phyloP scores from a whole-genome alignment of 2,888 invertebrate species.

The Eupeodes latifasciatus region DNA sequence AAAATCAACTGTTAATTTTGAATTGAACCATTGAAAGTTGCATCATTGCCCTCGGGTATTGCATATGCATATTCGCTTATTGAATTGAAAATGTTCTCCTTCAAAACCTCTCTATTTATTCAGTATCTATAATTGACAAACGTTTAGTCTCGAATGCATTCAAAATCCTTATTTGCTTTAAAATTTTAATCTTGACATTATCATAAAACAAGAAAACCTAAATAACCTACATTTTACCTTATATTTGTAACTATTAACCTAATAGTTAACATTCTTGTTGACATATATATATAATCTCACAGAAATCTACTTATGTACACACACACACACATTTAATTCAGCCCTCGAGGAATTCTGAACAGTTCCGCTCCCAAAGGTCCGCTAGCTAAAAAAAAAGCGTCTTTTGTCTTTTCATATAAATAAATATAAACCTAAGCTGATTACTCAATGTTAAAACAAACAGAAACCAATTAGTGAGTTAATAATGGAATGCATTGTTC shows the following conservation, averaged over 20 bases:
- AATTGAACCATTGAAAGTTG: too few species aligned
- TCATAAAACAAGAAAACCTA: neutral
- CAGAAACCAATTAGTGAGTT: constrained; percentile 59
- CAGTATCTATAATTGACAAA: too few species aligned
- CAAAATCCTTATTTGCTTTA: too few species aligned
- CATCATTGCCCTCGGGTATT: too few species aligned
- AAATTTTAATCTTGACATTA: too few species aligned
- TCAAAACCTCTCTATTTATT: too few species aligned
- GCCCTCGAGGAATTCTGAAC: constrained; percentile 12
- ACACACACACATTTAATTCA: constrained; percentile 6
- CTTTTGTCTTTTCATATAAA: constrained; percentile 14
- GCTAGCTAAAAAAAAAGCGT: neutral
- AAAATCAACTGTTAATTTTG: too few species aligned
- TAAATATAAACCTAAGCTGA: constrained; percentile 43
- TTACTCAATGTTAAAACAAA: constrained; percentile 51
- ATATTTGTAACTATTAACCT: neutral
- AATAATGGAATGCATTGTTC: constrained; percentile 52
- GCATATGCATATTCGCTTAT: too few species aligned
- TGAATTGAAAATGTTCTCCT: too few species aligned
- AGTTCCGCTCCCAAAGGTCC: neutral
- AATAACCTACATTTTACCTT: neutral
- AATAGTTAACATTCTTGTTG: constrained; percentile 22
- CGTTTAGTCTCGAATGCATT: too few species aligned
- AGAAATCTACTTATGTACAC: neutral
- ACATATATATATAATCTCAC: neutral